These are phyloP conservation scores for Lordiphosa fenestrarum DNA, from an alignment of 2,888 invertebrate genomes.

Conservation along the genomic window DNA sequence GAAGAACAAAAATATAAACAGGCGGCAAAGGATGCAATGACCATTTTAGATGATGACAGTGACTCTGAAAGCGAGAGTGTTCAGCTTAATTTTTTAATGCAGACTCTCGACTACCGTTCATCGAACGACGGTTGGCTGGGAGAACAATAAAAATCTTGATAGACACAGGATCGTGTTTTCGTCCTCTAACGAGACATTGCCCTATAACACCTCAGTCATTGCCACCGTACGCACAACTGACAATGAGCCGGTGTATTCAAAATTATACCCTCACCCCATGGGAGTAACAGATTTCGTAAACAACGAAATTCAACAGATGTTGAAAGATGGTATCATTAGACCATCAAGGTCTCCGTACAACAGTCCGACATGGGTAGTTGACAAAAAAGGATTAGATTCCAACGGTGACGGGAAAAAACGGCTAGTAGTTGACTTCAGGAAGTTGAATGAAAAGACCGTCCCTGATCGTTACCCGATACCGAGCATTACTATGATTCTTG, in stretches of 20 bases:
- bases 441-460: slow-evolving; percentile 9
- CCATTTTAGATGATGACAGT: slow-evolving; percentile 5
- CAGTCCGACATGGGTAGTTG: slow-evolving; percentile 19
- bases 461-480: too few relatives aligned
- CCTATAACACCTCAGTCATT: slow-evolving; percentile 13
- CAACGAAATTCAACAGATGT: slow-evolving; percentile 14
- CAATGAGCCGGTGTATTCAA: slow-evolving; percentile 16
- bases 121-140: slow-evolving; percentile 22
- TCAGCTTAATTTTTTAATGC: slow-evolving; percentile 5
- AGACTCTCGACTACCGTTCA: slow-evolving; percentile 16
- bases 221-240: slow-evolving; percentile 21
- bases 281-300: slow-evolving; percentile 20
- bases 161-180: slow-evolving; percentile 20
- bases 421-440: slow-evolving; percentile 7
- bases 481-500: too few relatives aligned
- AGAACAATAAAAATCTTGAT: slow-evolving; percentile 19
- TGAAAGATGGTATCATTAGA: slow-evolving; percentile 13
- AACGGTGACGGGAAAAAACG: slow-evolving; percentile 38
- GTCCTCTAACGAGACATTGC: background rate
- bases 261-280: slow-evolving; percentile 11
- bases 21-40: slow-evolving; percentile 2
- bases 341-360: slow-evolving; percentile 12
- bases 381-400: slow-evolving; percentile 61
- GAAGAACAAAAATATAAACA: background rate
- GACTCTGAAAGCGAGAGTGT: background rate